Base-by-base conservation (phyloP, 2,113 vertebrate genomes). In the Psilopogon haemacephalus region DNA sequence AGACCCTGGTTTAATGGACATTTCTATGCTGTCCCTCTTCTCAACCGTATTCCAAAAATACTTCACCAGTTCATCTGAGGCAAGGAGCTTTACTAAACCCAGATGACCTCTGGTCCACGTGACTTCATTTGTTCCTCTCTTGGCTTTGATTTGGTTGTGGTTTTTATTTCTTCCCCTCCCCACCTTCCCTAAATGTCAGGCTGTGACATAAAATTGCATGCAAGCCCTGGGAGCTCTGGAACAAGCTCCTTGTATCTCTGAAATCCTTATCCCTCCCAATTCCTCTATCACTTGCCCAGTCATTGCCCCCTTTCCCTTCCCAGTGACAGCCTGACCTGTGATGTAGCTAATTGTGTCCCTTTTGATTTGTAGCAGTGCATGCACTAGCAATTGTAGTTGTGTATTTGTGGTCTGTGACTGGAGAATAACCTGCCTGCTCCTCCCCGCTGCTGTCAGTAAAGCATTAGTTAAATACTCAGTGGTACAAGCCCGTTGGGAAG, bases 121-220 rank as follows among this genome's bases (percentile, higher is more conserved):
- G 97, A 97, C 94, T 96, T 97, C 97, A 97, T 97, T 95, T 93
- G 95, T 97, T 97, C 95, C 96, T 76, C 96, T 96, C 97, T 97
- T 97, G 97, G 95, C 86, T 84, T 91, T 95, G 62, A 95, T 93
- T 91, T 94, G 95, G 93, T 96, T 95, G 95, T 88, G 89, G 60
- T 85, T 91, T 90, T 87, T 86, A 84, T 80, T 96, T 93, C 95
- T 96, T 95, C 93, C 96, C 84, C 84, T 94, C 93, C 95, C 89
- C 81, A 93, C 92, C 94, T 96, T 97, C 92, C 95, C 96, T 93
- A 78, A 95, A 75, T 94, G 96, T 96, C 93, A 92, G 86, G 92
- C 95, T 97, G 95, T 96, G 96, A 90, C 77, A 73, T 81, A 73
- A 95, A 96, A 95, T 69, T 95, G 97, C 97, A 96, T 97, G 97